Base-by-base conservation (phyloP, 2,113 vertebrate species). In the Pithys albifrons region DNA sequence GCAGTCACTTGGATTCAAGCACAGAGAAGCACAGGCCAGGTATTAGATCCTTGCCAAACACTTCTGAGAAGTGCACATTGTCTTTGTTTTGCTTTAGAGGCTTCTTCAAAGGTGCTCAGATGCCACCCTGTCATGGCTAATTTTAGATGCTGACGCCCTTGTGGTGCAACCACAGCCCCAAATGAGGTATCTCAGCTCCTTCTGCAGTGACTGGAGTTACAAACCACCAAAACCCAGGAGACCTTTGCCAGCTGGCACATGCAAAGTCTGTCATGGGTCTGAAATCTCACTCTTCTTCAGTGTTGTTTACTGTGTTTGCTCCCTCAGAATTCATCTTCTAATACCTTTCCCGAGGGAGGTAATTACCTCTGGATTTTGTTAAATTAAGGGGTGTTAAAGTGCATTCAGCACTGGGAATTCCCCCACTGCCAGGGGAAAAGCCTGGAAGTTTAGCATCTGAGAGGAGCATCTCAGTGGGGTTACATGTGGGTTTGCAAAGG, bases 1-100 rank as follows among this genome's bases (percentile, higher is more conserved):
- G 61, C 89, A 81, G 23, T 23, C 35, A 25, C 78, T 82, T 48
- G 28, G 37, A 28, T 72, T 83, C 52, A 25, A 66, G 57, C 27
- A 35, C 0, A 0, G 19, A 51, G 55, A 51, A 77, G 41, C 35
- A 19, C 45, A 52, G 35, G 37, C 12, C 37, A 8, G 19, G 35
- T 7, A 7, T 41, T 29, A 71, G 51, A 66, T 25, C 49, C 19
- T 65, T 61, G 37, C n/a, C 86, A 78, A 90, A 58, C 31, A 45
- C 62, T 92, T 71, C 39, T 46, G 75, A 67, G 37, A 67, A 85
- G 12, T 4, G 37, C 33, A 31, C 29, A 8, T 4, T 57, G 24
- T 28, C 61, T 71, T 17, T 54, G 46, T 41, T 66, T 64, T 64
- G 16, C 10, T 78, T 39, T 82, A 43, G 61, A 72, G n/a, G 19